Percentiles rank a stretch among this genome's conserved stretches.
Evolutionary conservation across 2,888 invertebrate species (phyloP).

Genomic region (Hirtodrosophila alboralis): DNA sequence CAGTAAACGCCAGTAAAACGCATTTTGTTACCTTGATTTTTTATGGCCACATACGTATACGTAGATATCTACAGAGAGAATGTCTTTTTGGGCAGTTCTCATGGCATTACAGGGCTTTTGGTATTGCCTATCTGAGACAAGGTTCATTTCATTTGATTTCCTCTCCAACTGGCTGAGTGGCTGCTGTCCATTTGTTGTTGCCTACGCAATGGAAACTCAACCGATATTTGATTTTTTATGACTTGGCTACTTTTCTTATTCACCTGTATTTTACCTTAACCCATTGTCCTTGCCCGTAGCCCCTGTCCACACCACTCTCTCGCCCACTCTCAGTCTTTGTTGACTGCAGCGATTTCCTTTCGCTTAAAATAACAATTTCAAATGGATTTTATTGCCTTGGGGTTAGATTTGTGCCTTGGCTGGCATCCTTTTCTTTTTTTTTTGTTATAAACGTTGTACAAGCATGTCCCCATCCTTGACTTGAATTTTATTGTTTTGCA

Average conservation of each 20-base stretch:
- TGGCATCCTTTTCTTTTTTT: constrained; percentile 17
- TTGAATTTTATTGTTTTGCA: constrained; percentile 71
- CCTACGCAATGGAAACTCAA: constrained; percentile 49
- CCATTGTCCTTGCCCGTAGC: constrained; percentile 10
- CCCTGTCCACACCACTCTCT: neutral
- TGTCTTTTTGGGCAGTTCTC: constrained; percentile 26
- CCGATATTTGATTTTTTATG: constrained; percentile 80
- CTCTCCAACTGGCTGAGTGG: constrained; percentile 18
- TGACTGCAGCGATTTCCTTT: constrained; percentile 48
- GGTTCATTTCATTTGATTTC: constrained; percentile 55
- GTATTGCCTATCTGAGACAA: constrained; percentile 46
- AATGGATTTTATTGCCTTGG: constrained; percentile 79
- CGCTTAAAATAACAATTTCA: constrained; percentile 79
- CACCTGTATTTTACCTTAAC: constrained; percentile 30
- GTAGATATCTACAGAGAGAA: constrained; percentile 3
- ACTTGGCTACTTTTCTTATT: constrained; percentile 56
- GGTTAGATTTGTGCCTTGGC: constrained; percentile 64
- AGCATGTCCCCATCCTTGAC: constrained; percentile 44
- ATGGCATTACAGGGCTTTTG: constrained; percentile 40
- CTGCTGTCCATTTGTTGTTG: constrained; percentile 51
- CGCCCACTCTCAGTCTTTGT: constrained; percentile 3
- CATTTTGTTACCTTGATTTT: constrained; percentile 72
- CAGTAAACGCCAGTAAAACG: constrained; percentile 68
- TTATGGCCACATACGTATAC: constrained; percentile 33
- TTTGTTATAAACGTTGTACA: too few relatives aligned